phyloP scores from a whole-genome alignment of 2,113 vertebrate species.

The Callorhinus ursinus region DNA sequence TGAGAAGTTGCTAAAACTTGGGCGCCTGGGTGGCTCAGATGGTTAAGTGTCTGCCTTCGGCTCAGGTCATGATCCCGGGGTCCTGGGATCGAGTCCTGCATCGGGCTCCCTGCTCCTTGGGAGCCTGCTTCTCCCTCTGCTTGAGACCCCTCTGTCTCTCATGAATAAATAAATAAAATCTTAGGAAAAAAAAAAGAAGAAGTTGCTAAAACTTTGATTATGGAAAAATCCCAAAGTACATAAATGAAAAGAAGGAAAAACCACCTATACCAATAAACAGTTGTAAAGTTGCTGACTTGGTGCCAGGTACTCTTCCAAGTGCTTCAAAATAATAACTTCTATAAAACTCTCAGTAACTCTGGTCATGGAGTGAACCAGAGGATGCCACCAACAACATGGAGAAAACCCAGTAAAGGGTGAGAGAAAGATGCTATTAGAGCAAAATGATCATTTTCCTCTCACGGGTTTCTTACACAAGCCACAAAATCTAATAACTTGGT shows the following conservation, averaged over 20 bases:
- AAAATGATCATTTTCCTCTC: conserved; percentile 75
- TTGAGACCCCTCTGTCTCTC: too few species aligned
- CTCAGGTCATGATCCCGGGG: too few species aligned
- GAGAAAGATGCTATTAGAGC: conserved; percentile 71
- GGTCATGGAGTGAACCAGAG: background rate
- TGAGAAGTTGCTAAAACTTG: background rate
- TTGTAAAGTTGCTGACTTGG: background rate
- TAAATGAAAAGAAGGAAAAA: conserved; percentile 1
- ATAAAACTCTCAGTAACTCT: background rate
- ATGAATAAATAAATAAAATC: too few species aligned
- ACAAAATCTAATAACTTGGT: conserved; percentile 79
- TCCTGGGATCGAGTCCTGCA: too few species aligned
- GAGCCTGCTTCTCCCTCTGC: too few species aligned
- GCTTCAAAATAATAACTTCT: background rate
- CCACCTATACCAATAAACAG: background rate
- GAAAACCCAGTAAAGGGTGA: background rate
- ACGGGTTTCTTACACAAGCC: conserved; percentile 75
- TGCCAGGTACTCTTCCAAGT: background rate
- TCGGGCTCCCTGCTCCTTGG: too few species aligned
- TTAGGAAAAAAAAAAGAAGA: background rate
- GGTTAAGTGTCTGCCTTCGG: too few species aligned
- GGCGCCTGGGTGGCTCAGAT: too few species aligned
- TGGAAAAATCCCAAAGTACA: conserved; percentile 10
- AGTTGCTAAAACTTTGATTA: background rate
- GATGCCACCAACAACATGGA: background rate